A percentile compares a stretch with the other conserved stretches of the same genome.
Conservation (phyloP, 2,113 vertebrate species). For the Eurystomus gularis region DNA sequence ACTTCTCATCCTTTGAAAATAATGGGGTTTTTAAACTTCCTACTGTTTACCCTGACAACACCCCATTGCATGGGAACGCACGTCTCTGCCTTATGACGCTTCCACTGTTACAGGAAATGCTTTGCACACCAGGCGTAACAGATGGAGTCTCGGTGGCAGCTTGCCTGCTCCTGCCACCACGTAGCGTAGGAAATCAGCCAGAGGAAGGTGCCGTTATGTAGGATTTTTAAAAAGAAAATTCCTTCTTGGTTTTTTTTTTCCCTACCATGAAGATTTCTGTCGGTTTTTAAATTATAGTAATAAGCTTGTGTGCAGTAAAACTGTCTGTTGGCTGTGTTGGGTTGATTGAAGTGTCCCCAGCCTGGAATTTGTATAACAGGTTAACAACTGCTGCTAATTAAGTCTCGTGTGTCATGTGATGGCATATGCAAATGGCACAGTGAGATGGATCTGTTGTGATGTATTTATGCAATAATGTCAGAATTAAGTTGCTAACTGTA, state of each 20-base stretch:
- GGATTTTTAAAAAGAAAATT: background rate
- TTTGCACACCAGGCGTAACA: conserved; percentile 56
- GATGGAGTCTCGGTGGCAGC: conserved; percentile 54
- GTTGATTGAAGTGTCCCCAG: background rate
- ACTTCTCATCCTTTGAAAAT: background rate
- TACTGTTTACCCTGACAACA: background rate
- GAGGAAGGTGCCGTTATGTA: background rate
- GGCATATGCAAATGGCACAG: background rate
- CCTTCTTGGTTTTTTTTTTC: background rate
- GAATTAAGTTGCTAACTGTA: background rate
- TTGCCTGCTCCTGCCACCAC: background rate
- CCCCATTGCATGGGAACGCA: background rate
- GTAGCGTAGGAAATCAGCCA: background rate
- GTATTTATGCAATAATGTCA: background rate
- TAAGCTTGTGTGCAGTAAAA: background rate
- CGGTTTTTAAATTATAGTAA: background rate
- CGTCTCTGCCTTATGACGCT: conserved; percentile 43
- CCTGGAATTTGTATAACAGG: background rate
- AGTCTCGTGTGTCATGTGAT: background rate
- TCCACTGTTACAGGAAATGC: conserved; percentile 58
- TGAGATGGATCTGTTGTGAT: background rate
- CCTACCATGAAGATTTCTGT: background rate
- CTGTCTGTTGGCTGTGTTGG: background rate
- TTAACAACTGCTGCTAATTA: background rate
- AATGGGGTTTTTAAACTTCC: background rate